Conservation (phyloP, 2,888 invertebrate genomes). For the Parasteatoda lunata region DNA sequence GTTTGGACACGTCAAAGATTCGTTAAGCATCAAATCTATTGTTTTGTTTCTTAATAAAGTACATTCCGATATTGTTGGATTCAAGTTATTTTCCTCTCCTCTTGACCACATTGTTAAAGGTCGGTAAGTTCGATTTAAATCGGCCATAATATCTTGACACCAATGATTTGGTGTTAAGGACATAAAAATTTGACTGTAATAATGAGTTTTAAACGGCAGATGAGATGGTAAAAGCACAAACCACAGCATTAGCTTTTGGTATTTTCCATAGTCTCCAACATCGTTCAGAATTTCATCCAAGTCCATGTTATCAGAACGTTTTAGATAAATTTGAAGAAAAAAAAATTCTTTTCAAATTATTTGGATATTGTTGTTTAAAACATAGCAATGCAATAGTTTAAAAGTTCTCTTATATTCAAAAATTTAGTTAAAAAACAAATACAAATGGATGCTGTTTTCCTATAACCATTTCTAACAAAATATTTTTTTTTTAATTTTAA, state of each 20-base stretch:
- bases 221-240: constrained; percentile 78
- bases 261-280: constrained; percentile 78
- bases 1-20: constrained; percentile 18
- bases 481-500: neutral
- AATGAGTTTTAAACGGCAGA: constrained; percentile 87
- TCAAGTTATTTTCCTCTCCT: constrained; percentile 1
- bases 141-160: constrained; percentile 76
- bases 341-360: neutral
- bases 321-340: neutral
- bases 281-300: constrained; percentile 78
- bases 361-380: neutral
- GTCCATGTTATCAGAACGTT: constrained; percentile 73
- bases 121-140: constrained; percentile 42
- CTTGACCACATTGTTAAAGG: constrained; percentile 61
- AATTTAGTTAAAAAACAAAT: too few relatives aligned
- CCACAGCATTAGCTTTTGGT: constrained; percentile 75
- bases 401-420: too few relatives aligned
- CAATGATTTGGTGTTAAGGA: constrained; percentile 78
- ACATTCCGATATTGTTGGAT: constrained; percentile 48
- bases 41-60: constrained; percentile 17
- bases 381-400: neutral
- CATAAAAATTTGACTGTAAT: constrained; percentile 80
- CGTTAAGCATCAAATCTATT: neutral
- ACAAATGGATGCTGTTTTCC: neutral
- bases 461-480: neutral